These are phyloP conservation scores for Ormia ochracea DNA, from an alignment of 2,888 invertebrate species.

Conservation along the genomic window DNA sequence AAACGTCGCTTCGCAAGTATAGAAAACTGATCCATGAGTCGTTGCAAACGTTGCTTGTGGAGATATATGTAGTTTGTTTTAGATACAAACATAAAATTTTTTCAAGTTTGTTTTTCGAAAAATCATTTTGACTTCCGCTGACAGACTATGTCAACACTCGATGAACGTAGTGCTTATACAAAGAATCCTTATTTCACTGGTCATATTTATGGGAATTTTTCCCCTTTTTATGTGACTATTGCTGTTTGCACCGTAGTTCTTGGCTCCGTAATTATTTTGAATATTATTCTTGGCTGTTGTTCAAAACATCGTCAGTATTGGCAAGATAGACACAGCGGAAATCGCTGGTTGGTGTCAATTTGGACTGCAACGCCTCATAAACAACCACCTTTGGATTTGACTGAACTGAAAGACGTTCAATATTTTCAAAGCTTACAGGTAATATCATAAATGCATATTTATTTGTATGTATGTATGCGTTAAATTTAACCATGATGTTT, in stretches of 20 bases:
- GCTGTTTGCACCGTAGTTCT: slow-evolving; percentile 86
- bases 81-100: background rate
- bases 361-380: slow-evolving; percentile 91
- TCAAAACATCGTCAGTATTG: slow-evolving; percentile 88
- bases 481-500: too few species aligned
- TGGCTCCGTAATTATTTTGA: slow-evolving; percentile 84
- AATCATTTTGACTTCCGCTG: background rate
- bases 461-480: too few species aligned
- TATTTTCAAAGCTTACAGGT: slow-evolving; percentile 74
- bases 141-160: slow-evolving; percentile 80
- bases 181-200: slow-evolving; percentile 81
- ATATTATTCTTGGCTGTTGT: slow-evolving; percentile 88
- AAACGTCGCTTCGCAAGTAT: background rate
- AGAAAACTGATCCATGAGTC: background rate
- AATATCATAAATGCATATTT: too few species aligned
- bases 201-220: slow-evolving; percentile 84
- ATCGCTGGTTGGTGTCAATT: slow-evolving; percentile 89
- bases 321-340: slow-evolving; percentile 89
- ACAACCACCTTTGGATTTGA: slow-evolving; percentile 87
- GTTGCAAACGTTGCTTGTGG: background rate
- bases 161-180: slow-evolving; percentile 81
- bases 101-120: background rate
- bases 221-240: slow-evolving; percentile 90
- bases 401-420: slow-evolving; percentile 82
- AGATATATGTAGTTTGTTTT: background rate